Evolutionary conservation across 2,888 invertebrate genomes (phyloP).

Genomic region (Mesochorus sp.): DNA sequence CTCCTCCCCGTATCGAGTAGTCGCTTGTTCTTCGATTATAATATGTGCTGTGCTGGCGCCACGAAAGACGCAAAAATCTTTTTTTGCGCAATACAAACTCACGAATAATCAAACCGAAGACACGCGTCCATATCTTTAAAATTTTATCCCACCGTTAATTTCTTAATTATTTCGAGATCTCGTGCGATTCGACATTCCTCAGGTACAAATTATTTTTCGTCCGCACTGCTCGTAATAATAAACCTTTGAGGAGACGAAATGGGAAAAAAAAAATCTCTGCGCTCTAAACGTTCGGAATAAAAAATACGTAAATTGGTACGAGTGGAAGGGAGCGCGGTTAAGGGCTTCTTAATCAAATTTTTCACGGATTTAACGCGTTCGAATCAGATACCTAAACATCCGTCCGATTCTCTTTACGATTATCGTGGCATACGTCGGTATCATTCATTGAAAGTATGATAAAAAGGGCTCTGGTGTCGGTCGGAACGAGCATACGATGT

Average conservation of each 20-base stretch:
- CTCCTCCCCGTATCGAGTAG: slow-evolving; percentile 1
- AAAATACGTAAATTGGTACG: no score
- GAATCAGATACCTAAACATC: neutral
- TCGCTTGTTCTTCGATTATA: slow-evolving; percentile 22
- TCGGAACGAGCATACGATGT: neutral
- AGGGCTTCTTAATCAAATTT: neutral
- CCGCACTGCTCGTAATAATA: no score
- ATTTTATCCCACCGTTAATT: no score
- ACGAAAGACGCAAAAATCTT: slow-evolving; percentile 3
- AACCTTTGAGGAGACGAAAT: no score
- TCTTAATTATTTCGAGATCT: no score
- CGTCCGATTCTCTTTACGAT: neutral
- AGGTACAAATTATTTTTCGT: neutral
- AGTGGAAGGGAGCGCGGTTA: no score
- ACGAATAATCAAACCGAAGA: slow-evolving; percentile 12
- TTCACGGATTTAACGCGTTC: slow-evolving; percentile 9
- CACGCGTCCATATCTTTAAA: neutral
- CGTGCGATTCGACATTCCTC: neutral
- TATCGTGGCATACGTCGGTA: neutral
- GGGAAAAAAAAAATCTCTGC: no score
- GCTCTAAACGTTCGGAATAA: no score
- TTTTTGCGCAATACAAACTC: neutral
- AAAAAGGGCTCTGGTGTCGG: neutral
- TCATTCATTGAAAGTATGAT: neutral
- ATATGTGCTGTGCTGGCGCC: slow-evolving; percentile 38